phyloP scores from a whole-genome alignment of 2,113 vertebrate genomes.

The Myodes glareolus region DNA sequence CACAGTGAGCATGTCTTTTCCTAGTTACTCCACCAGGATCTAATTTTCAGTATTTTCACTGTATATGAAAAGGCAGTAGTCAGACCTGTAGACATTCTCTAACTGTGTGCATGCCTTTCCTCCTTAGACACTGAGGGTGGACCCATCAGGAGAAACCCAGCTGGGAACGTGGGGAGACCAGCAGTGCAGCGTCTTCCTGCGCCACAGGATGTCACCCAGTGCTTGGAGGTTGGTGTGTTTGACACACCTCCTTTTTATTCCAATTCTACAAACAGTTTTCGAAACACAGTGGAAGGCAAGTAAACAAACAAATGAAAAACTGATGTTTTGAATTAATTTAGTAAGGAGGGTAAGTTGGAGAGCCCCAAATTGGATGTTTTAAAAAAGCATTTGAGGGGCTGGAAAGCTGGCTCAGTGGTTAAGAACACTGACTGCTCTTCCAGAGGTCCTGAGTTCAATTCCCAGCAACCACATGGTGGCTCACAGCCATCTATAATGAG shows the following conservation, averaged over 20 bases:
- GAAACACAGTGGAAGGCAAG: conserved; percentile 96
- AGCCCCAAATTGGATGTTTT: background rate
- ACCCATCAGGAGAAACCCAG: conserved; percentile 95
- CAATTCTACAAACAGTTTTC: conserved; percentile 96
- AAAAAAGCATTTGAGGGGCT: background rate
- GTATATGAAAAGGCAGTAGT: background rate
- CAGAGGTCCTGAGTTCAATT: no score
- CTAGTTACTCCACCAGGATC: background rate
- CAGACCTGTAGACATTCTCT: background rate
- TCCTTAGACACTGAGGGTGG: conserved; percentile 91
- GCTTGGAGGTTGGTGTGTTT: conserved; percentile 93
- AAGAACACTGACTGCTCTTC: no score
- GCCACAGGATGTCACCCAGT: conserved; percentile 92
- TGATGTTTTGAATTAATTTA: background rate
- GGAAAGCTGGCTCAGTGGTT: no score
- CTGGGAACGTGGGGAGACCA: conserved; percentile 94
- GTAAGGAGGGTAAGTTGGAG: background rate
- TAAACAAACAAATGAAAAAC: background rate
- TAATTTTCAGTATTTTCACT: background rate
- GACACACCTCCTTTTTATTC: conserved; percentile 98
- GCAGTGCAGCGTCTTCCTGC: conserved; percentile 96
- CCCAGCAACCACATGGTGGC: no score
- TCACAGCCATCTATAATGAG: no score
- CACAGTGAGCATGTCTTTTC: background rate
- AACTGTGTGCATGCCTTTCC: background rate